phyloP scores from a whole-genome alignment of 2,113 vertebrate species.

The Bufo bufo region DNA sequence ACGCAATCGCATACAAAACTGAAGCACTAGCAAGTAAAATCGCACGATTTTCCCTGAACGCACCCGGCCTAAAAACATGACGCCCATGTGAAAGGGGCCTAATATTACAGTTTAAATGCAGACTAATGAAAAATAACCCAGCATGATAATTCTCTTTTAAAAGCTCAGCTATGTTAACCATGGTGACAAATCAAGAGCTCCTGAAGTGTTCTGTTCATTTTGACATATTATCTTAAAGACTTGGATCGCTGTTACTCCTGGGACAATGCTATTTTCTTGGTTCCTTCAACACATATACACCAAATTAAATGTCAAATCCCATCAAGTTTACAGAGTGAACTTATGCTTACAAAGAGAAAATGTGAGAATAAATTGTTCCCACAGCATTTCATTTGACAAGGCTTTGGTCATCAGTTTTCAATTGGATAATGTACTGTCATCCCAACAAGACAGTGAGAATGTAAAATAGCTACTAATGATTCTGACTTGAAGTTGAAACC shows the following conservation, averaged over 20 bases:
- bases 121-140: constrained; percentile 8
- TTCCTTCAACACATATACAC: constrained; percentile 60
- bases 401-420: constrained; percentile 62
- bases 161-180: constrained; percentile 10
- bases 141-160: constrained; percentile 20
- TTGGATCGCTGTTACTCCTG: constrained; percentile 48
- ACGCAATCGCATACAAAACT: no score
- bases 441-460: constrained; percentile 58
- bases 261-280: constrained; percentile 58
- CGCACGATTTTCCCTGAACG: no score
- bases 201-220: constrained; percentile 27
- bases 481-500: constrained; percentile 56
- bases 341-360: constrained; percentile 62
- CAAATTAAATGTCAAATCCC: constrained; percentile 68
- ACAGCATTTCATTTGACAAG: constrained; percentile 57
- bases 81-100: no score
- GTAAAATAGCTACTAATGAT: constrained; percentile 55
- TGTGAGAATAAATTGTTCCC: constrained; percentile 62
- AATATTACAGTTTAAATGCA: constrained; percentile 10
- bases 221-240: constrained; percentile 51
- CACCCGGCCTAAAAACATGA: no score
- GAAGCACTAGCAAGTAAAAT: no score
- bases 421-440: constrained; percentile 57
- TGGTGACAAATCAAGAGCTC: constrained; percentile 20
- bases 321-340: constrained; percentile 60